Conservation (phyloP, 2,797 vertebrate genomes). For the Brotogeris chrysoptera region DNA sequence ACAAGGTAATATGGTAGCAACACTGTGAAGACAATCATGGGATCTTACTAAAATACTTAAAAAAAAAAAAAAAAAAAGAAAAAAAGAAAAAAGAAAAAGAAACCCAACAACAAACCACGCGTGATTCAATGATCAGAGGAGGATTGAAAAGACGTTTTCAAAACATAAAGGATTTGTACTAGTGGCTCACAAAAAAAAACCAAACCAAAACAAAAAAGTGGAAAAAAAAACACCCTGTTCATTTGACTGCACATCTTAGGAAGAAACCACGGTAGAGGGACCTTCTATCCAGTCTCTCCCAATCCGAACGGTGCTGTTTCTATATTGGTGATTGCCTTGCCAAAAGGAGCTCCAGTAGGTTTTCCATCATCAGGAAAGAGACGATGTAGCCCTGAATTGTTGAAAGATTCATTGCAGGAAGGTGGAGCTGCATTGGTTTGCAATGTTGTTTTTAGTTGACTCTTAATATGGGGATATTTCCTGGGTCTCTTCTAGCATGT, state of each 20-base stretch:
- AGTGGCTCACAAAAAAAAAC: slow-evolving; percentile 67
- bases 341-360: slow-evolving; percentile 79
- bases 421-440: slow-evolving; percentile 76
- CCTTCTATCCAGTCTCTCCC: slow-evolving; percentile 60
- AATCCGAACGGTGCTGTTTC: slow-evolving; percentile 83
- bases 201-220: slow-evolving; percentile 23
- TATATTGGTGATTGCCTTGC: slow-evolving; percentile 85
- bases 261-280: slow-evolving; percentile 73
- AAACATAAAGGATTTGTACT: slow-evolving; percentile 76
- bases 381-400: slow-evolving; percentile 57
- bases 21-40: slow-evolving; percentile 99
- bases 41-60: slow-evolving; percentile 79
- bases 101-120: not conserved
- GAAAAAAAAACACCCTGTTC: not conserved
- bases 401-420: slow-evolving; percentile 75
- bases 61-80: slow-evolving; percentile 7
- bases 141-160: slow-evolving; percentile 72
- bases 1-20: slow-evolving; percentile 90
- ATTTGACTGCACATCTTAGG: slow-evolving; percentile 75
- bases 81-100: not conserved
- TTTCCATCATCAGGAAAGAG: slow-evolving; percentile 72
- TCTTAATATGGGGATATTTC: slow-evolving; percentile 75
- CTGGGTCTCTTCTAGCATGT: slow-evolving; percentile 80
- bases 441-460: slow-evolving; percentile 77
- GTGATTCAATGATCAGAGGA: slow-evolving; percentile 66